phyloP scores from a whole-genome alignment of 2,888 invertebrate genomes.

The Chromoteleia sp. region DNA sequence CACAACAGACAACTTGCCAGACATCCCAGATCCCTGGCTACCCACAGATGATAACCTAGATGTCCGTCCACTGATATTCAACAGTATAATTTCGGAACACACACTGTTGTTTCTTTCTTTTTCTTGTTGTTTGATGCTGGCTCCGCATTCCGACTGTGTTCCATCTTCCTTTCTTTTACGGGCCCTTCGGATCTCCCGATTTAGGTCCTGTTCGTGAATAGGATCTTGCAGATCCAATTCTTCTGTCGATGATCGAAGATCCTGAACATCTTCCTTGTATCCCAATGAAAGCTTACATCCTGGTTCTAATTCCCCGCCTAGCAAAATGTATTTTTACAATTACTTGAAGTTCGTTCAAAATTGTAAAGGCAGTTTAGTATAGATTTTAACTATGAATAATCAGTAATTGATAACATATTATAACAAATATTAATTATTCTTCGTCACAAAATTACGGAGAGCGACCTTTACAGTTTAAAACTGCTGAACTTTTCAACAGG shows the following conservation, averaged over 20 bases:
- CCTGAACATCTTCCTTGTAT: slow-evolving; percentile 91
- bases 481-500: no score
- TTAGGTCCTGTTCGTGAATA: slow-evolving; percentile 83
- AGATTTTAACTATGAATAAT: no score
- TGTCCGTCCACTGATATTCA: slow-evolving; percentile 90
- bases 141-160: slow-evolving; percentile 82
- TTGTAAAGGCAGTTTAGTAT: no score
- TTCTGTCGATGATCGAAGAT: slow-evolving; percentile 94
- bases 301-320: slow-evolving; percentile 80
- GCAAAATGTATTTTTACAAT: background rate
- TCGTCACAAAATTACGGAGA: no score
- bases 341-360: no score
- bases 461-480: no score
- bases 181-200: slow-evolving; percentile 80
- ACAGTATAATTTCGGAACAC: slow-evolving; percentile 91
- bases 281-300: slow-evolving; percentile 81
- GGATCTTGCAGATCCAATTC: slow-evolving; percentile 93
- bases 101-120: slow-evolving; percentile 90
- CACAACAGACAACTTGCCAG: slow-evolving; percentile 81
- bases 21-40: slow-evolving; percentile 90
- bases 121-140: slow-evolving; percentile 85
- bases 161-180: slow-evolving; percentile 81
- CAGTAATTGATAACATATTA: no score
- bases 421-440: no score
- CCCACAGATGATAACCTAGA: slow-evolving; percentile 93